These are phyloP conservation scores for Chinchilla lanigera DNA, from an alignment of 2,113 vertebrate species.

Conservation along the genomic window DNA sequence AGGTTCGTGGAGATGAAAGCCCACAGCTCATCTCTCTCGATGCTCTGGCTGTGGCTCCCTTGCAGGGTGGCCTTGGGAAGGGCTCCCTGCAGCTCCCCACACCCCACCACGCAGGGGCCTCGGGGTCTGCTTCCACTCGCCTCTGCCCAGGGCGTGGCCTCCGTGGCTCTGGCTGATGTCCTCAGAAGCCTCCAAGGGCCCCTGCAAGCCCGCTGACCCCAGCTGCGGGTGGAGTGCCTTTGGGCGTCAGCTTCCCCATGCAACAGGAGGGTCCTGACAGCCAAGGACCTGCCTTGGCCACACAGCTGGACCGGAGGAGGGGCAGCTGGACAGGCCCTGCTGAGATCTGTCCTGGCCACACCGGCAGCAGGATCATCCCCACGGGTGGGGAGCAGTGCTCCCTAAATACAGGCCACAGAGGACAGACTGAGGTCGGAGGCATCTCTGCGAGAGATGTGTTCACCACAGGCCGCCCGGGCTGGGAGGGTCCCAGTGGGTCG, in stretches of 20 bases:
- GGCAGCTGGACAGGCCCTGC: background rate
- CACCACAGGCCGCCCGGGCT: background rate
- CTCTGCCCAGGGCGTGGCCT: background rate
- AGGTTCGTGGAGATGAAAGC: background rate
- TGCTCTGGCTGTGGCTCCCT: background rate
- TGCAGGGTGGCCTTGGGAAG: background rate
- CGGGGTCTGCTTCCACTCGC: background rate
- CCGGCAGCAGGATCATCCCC: background rate
- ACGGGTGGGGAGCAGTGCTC: background rate
- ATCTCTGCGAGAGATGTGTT: background rate
- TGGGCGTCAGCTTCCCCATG: background rate
- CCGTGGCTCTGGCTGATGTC: background rate
- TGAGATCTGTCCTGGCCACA: background rate
- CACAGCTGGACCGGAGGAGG: too few relatives aligned
- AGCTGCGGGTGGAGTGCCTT: background rate
- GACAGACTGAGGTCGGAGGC: background rate
- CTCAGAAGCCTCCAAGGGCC: background rate
- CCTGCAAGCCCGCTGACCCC: too few relatives aligned
- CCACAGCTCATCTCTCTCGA: background rate
- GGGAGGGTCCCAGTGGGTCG: background rate
- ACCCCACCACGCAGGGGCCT: background rate
- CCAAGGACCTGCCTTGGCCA: rapidly evolving
- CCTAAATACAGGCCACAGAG: background rate
- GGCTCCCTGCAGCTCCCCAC: background rate
- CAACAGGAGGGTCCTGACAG: rapidly evolving